These are phyloP conservation scores for Phaenicophaeus curvirostris DNA, from an alignment of 2,797 vertebrate genomes.

Conservation along the genomic window DNA sequence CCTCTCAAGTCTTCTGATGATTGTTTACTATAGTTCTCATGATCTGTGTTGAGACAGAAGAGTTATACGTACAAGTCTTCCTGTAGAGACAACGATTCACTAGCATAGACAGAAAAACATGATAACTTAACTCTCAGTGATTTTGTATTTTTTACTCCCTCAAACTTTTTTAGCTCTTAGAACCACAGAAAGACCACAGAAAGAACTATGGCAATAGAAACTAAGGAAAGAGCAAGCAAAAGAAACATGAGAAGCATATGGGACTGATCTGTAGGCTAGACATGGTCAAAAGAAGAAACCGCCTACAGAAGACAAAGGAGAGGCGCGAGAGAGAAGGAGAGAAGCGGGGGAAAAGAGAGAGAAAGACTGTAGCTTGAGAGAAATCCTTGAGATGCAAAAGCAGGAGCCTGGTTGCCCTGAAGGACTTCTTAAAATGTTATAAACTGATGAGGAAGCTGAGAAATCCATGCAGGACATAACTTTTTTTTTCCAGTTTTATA, in stretches of 20 bases:
- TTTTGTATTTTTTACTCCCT: not conserved
- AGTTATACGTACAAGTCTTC: not conserved
- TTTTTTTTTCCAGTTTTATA: not conserved
- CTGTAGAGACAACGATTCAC: not conserved
- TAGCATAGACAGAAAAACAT: not conserved
- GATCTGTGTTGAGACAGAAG: not conserved
- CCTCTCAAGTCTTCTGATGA: not conserved
- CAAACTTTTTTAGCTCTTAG: not conserved
- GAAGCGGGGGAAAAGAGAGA: not conserved
- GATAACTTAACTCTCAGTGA: not conserved
- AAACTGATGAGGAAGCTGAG: not conserved
- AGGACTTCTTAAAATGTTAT: not conserved
- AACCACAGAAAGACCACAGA: not conserved
- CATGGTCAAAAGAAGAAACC: not conserved
- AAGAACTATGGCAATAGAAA: not conserved
- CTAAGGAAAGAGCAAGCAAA: constrained; percentile 1
- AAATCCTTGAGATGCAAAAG: not conserved
- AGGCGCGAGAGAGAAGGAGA: not conserved
- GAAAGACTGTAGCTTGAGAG: not conserved
- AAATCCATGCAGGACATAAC: not conserved
- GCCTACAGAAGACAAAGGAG: not conserved
- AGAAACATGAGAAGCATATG: not conserved
- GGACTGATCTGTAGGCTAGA: not conserved
- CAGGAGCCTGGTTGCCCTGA: not conserved
- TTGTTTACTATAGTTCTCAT: not conserved